These are phyloP conservation scores for Torymus aiolomorphi DNA, from an alignment of 2,888 invertebrate species.

Conservation along the genomic window DNA sequence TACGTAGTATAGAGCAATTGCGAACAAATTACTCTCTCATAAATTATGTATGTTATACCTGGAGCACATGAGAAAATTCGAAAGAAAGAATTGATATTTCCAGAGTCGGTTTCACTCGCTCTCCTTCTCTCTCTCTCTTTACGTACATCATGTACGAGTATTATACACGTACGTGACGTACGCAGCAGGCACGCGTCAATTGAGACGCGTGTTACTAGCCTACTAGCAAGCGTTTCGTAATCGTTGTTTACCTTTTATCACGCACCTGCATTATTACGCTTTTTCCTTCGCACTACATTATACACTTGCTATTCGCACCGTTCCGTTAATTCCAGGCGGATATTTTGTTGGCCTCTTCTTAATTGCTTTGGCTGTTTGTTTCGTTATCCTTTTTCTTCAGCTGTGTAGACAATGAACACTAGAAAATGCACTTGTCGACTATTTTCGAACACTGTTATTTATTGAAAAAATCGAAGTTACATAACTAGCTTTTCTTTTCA, in stretches of 20 bases:
- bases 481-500: too few relatives aligned
- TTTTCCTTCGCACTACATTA: not conserved
- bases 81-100: constrained; percentile 38
- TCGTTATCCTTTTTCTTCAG: too few relatives aligned
- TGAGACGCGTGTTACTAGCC: not conserved
- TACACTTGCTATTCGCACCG: not conserved
- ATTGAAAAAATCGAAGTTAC: too few relatives aligned
- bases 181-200: constrained; percentile 10
- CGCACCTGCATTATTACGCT: constrained; percentile 33
- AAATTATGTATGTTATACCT: not conserved
- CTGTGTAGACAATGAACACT: too few relatives aligned
- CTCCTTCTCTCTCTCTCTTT: too few relatives aligned
- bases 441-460: too few relatives aligned
- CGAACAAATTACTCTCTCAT: not conserved
- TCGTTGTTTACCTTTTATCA: constrained; percentile 47
- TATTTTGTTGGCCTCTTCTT: not conserved
- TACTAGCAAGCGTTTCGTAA: constrained; percentile 28
- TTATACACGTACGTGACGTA: constrained; percentile 5
- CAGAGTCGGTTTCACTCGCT: not conserved
- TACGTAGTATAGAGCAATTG: not conserved
- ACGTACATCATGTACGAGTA: not conserved
- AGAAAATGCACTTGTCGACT: too few relatives aligned
- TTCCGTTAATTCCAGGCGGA: constrained; percentile 7
- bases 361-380: too few relatives aligned
- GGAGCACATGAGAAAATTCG: not conserved